Percentiles rank a stretch among this genome's conserved stretches.
Evolutionary conservation across 23 tunicate species (phyloP).

Genomic region (Styela plicata): DNA sequence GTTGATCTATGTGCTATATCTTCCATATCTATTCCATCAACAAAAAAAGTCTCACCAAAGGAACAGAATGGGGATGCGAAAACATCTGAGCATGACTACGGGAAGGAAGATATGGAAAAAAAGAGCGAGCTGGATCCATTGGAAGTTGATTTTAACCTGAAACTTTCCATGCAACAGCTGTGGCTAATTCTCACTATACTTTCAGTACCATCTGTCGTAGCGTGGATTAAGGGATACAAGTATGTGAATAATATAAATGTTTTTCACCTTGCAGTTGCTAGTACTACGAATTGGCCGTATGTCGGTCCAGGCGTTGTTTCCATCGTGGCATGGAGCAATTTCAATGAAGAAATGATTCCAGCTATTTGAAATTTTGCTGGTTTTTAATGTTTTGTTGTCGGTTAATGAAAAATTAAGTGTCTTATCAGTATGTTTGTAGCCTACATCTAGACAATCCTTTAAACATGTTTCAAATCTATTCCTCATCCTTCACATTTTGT

Average conservation of each 20-base stretch:
- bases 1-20: constrained; percentile 14
- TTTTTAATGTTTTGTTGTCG: no score
- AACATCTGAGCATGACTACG: not conserved
- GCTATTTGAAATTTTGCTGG: no score
- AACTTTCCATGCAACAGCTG: constrained; percentile 9
- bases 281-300: no score
- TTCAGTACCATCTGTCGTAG: not conserved
- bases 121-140: not conserved
- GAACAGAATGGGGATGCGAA: not conserved
- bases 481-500: not conserved
- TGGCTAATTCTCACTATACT: constrained; percentile 6
- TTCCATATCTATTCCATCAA: not conserved
- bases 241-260: no score
- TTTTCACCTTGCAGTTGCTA: no score
- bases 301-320: no score
- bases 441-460: no score
- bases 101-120: not conserved
- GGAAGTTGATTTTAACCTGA: not conserved
- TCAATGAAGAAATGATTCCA: no score
- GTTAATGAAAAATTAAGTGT: no score
- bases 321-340: no score
- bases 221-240: constrained; percentile 3
- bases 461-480: no score
- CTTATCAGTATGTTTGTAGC: no score
- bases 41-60: not conserved